These are phyloP conservation scores for Pseudopodoces humilis DNA, from an alignment of 2,113 vertebrate species.

Conservation along the genomic window DNA sequence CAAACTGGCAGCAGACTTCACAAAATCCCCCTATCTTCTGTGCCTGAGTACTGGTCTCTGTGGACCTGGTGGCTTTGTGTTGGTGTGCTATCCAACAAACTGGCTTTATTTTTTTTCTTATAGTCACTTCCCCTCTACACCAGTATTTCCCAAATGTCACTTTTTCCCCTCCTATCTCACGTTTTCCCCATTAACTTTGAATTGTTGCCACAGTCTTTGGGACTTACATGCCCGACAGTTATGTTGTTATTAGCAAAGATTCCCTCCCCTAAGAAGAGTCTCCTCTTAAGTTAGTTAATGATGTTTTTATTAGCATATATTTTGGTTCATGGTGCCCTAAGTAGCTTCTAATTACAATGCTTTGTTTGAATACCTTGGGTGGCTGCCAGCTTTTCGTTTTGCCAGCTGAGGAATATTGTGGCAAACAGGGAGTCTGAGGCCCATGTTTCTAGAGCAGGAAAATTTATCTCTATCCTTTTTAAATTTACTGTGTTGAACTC, in stretches of 20 bases:
- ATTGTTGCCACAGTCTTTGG: neutral
- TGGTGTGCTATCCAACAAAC: neutral
- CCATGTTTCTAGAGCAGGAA: neutral
- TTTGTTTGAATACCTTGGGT: constrained; percentile 35
- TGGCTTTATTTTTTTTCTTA: neutral
- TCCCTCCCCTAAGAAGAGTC: neutral
- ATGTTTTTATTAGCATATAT: constrained; percentile 50
- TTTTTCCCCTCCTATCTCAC: neutral
- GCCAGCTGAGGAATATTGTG: neutral
- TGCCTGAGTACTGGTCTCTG: neutral
- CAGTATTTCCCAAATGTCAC: neutral
- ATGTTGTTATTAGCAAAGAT: neutral
- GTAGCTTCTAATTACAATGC: constrained; percentile 52
- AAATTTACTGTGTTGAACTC: neutral
- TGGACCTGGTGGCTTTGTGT: neutral
- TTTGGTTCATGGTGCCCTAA: constrained; percentile 21
- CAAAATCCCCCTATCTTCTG: neutral
- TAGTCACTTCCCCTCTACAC: neutral
- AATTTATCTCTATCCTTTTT: neutral
- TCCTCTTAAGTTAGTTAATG: neutral
- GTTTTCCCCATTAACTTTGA: neutral
- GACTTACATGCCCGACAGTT: neutral
- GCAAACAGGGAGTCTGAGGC: constrained; percentile 1
- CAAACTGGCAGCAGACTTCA: neutral
- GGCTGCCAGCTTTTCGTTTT: constrained; percentile 44